Evolutionary conservation across 1,140 invertebrate species (phyloP), one percentile per base, ranked within the genome.

Genomic region (Diachasma alloeum): DNA sequence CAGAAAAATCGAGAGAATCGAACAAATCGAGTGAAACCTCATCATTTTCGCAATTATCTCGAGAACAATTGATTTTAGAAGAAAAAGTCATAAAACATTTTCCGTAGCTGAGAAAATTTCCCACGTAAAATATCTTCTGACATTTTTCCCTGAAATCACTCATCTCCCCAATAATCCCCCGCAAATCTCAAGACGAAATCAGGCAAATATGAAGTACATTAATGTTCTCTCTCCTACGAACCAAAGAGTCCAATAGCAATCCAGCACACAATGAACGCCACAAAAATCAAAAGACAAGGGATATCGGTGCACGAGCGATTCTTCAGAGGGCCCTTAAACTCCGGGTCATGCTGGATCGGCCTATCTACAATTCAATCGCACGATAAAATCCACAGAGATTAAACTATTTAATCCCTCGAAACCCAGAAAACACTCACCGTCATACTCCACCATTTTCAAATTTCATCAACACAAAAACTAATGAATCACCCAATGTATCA

Each of bases 241-340:
- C 95, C 95, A 81, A 93, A 95, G 75, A 91, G 90, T 24, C 93
- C 95, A 31, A 97, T 91, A 76, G 93, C 93, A 4, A 89, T 92
- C 95, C 96, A 97, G 59, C 91, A 92, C 68, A 88, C 91, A 10
- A 98, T 86, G 83, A 97, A 97, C 1, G 93, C 87, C 10, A 96
- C 79, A 86, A 98, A 97, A 0, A 97, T 80, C 17, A 97, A 83
- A 15, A 98, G 91, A 90, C 96, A 98, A 13, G 97, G 84, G 22
- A 97, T 89, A 91, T 98, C 97, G 1, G 97, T 98, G 84, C 97
- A 98, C 53, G 93, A 94, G 81, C 96, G 91, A 79, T 94, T 93
- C 83, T 94, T 93, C 4, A 94, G 89, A 0, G 96, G 96, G n/a
- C 96, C 96, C 79, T 92, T 92, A 86, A 96, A 97, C 68, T 93